These are phyloP conservation scores for Melanotaenia duboulayi DNA, from an alignment of 2,113 vertebrate species.

Conservation along the genomic window DNA sequence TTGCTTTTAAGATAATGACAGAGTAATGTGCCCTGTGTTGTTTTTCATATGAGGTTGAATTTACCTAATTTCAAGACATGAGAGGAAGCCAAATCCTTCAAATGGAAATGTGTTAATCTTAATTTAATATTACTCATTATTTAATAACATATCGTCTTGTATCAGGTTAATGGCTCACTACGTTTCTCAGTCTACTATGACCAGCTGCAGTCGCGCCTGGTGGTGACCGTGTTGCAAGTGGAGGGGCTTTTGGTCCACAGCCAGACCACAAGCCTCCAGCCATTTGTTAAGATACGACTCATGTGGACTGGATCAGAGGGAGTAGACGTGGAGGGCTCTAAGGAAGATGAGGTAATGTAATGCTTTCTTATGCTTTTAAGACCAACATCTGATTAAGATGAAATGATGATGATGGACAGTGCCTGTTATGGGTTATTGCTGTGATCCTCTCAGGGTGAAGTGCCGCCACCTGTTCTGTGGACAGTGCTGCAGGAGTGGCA, in stretches of 20 bases:
- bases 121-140: neutral
- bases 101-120: no score
- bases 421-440: conserved; percentile 1
- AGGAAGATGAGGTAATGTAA: conserved; percentile 48
- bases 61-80: no score
- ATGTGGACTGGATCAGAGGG: conserved; percentile 56
- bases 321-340: conserved; percentile 20
- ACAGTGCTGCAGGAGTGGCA: conserved; percentile 76
- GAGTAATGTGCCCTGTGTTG: no score
- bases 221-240: conserved; percentile 76
- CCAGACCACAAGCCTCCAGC: conserved; percentile 45
- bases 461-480: conserved; percentile 29
- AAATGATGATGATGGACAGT: neutral
- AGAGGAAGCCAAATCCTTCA: no score
- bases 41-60: no score
- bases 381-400: neutral
- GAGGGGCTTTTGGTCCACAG: conserved; percentile 56
- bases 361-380: neutral
- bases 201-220: conserved; percentile 65
- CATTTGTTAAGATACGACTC: conserved; percentile 68
- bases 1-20: no score
- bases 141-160: neutral
- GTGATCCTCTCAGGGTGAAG: conserved; percentile 42
- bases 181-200: conserved; percentile 78
- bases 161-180: conserved; percentile 60